phyloP scores from a whole-genome alignment of 2,888 invertebrate genomes.

The Netelia melanura region DNA sequence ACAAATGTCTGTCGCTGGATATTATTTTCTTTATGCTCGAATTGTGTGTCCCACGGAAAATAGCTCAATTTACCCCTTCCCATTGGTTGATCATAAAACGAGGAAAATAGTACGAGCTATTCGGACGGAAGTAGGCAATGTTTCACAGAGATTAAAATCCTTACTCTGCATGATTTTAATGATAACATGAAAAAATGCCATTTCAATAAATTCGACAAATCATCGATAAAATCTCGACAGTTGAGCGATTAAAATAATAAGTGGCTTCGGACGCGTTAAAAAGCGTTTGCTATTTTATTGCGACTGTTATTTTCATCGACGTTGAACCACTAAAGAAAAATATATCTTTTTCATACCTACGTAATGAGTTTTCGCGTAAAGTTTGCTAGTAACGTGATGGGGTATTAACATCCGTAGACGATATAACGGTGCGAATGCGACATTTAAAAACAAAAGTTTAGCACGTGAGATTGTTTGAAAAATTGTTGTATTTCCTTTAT shows the following conservation, averaged over 20 bases:
- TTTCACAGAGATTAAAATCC: constrained; percentile 20
- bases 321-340: constrained; percentile 32
- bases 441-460: constrained; percentile 58
- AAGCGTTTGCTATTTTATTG: constrained; percentile 25
- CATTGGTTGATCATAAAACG: not conserved
- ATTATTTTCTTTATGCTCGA: constrained; percentile 21
- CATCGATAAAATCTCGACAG: constrained; percentile 35
- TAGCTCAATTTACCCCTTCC: not conserved
- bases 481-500: no score
- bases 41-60: not conserved
- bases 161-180: constrained; percentile 5
- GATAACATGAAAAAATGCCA: constrained; percentile 1
- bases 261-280: constrained; percentile 32
- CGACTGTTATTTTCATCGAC: constrained; percentile 57
- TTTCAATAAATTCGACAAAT: constrained; percentile 6
- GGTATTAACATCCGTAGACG: constrained; percentile 61
- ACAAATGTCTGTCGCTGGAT: constrained; percentile 22
- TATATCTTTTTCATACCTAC: constrained; percentile 23
- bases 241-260: constrained; percentile 9
- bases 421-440: constrained; percentile 46
- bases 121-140: not conserved
- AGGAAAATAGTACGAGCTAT: not conserved
- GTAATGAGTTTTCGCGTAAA: constrained; percentile 43
- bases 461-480: no score
- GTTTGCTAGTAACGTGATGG: constrained; percentile 34